Evolutionary conservation across 2,113 vertebrate species (phyloP).

Genomic region (Cariama cristata): DNA sequence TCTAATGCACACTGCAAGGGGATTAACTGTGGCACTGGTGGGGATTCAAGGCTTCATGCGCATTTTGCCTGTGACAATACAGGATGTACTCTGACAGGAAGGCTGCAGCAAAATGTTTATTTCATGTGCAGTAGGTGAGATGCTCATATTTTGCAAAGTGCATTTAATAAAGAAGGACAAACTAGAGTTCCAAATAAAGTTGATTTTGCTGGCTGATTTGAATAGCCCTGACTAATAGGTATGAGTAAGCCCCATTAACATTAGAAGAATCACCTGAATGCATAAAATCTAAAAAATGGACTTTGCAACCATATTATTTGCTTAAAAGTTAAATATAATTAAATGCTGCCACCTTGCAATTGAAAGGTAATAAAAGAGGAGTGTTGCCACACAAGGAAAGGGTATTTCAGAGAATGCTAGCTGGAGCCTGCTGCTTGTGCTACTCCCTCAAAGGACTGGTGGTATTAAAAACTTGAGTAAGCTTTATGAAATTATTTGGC

Average conservation of each 20-base stretch:
- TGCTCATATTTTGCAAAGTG: neutral
- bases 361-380: conserved; percentile 13
- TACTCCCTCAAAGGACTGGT: neutral
- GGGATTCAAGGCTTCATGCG: conserved; percentile 12
- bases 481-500: neutral
- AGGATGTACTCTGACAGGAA: neutral
- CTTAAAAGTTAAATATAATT: conserved; percentile 30
- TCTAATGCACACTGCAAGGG: neutral
- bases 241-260: conserved; percentile 27
- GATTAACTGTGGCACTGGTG: conserved; percentile 8
- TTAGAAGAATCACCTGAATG: neutral
- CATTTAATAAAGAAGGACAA: conserved; percentile 40
- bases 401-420: neutral
- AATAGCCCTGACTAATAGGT: neutral
- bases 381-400: neutral
- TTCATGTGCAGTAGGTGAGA: conserved; percentile 21
- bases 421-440: neutral
- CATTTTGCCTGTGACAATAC: conserved; percentile 3
- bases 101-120: conserved; percentile 2
- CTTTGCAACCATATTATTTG: neutral
- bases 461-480: neutral
- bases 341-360: conserved; percentile 13
- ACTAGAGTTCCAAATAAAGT: neutral
- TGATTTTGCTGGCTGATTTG: conserved; percentile 12
- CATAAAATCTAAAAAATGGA: neutral